A percentile compares a stretch with the other conserved stretches of the same genome.
phyloP scores from a whole-genome alignment of 2,888 invertebrate species.

The Hypomecis atomaria region DNA sequence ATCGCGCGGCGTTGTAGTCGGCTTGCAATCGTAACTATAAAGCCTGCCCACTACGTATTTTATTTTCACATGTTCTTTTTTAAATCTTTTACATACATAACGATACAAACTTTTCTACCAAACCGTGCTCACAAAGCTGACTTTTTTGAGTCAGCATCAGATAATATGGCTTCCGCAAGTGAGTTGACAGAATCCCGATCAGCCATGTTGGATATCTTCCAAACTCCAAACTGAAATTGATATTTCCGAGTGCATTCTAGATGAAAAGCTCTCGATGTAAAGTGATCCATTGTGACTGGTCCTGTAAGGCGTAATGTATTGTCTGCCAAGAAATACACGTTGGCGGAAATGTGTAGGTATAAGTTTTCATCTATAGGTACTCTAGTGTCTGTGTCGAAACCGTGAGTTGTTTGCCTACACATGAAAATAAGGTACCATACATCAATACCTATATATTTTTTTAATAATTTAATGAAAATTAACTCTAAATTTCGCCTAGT shows the following conservation, averaged over 20 bases:
- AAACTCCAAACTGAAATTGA: slow-evolving; percentile 50
- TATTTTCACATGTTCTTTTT: too few relatives aligned
- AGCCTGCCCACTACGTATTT: too few relatives aligned
- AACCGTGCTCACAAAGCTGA: neutral
- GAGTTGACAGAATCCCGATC: slow-evolving; percentile 40
- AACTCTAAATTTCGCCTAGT: too few relatives aligned
- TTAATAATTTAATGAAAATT: too few relatives aligned
- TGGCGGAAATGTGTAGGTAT: neutral
- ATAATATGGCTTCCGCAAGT: slow-evolving; percentile 14
- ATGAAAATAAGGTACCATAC: too few relatives aligned
- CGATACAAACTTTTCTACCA: neutral
- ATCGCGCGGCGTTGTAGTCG: too few relatives aligned
- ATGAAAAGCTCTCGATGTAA: slow-evolving; percentile 8
- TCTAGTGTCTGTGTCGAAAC: too few relatives aligned
- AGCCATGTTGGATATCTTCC: slow-evolving; percentile 50
- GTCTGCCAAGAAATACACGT: neutral
- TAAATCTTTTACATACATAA: neutral
- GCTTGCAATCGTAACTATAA: too few relatives aligned
- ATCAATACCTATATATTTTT: too few relatives aligned
- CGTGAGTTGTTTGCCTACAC: too few relatives aligned
- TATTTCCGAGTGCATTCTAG: slow-evolving; percentile 42
- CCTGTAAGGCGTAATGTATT: neutral
- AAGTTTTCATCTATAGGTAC: too few relatives aligned
- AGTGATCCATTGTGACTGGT: slow-evolving; percentile 8
- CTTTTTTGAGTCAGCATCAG: slow-evolving; percentile 1